Evolutionary conservation across 1,140 invertebrate species (phyloP), one percentile per base, ranked within the genome.

Genomic region (Coenobita brevimanus): DNA sequence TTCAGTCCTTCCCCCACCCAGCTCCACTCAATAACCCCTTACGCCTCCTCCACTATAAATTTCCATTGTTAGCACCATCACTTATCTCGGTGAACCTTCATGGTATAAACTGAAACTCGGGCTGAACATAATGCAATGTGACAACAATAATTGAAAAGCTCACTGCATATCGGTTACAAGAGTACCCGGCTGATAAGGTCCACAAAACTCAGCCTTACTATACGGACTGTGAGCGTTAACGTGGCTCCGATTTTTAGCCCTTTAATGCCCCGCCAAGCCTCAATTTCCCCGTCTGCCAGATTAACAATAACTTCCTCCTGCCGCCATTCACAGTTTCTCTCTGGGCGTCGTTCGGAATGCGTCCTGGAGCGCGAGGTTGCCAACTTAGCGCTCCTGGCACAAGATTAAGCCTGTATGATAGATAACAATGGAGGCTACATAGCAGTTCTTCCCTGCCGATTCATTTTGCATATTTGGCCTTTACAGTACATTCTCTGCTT

Each of bases 101-200:
- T 87, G 60, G n/a, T 87, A 79, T 79, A 87, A 87, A 78, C 75
- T 87, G 62, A 69, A 46, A 80, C 60, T 33, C 41, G 62, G 54
- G 43, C 76, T 57, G 17, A 67, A 46, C 75, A 46, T 80, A 87
- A 71, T n/a, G 84, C 60, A 80, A 87, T 69, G 84, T 80, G 84
- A 87, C 84, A 79, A 80, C 84, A 80, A 79, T 87, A 87, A 87
- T 87, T 87, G 84, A 87, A 87, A 78, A 60, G 33, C 24, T 79
- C 84, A 73, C 46, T 50, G 79, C 79, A 87, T 87, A 62, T 73
- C 50, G 41, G 84, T 87, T 87, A 87, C 41, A 62, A 80, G 75
- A 54, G 75, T 75, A 79, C 36, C 60, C 27, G 36, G 54, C 79
- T 79, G 79, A 87, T 87, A 87, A 87, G 84, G 75, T 15, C 64